Evolutionary conservation across 2,797 vertebrate genomes (phyloP).

Genomic region (Myripristis murdjan): DNA sequence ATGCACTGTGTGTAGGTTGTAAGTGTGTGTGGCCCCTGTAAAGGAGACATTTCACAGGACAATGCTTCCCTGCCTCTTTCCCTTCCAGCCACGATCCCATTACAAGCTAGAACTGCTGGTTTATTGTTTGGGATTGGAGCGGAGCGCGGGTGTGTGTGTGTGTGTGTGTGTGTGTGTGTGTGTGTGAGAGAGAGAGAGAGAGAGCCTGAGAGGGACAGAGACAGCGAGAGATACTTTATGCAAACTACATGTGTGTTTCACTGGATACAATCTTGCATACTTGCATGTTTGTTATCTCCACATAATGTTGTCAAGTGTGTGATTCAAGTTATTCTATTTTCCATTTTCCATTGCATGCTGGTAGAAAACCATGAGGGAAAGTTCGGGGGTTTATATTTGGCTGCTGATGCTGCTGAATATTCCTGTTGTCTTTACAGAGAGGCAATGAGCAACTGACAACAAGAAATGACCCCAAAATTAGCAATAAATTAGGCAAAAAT

Average conservation of each 20-base stretch:
- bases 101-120: not conserved
- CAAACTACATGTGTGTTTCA: no score
- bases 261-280: no score
- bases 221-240: not conserved
- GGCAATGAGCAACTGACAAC: no score
- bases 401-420: no score
- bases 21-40: not conserved
- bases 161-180: not conserved
- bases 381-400: no score
- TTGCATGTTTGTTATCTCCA: not conserved
- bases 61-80: not conserved
- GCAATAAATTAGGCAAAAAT: no score
- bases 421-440: no score
- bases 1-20: not conserved
- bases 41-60: not conserved
- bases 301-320: not conserved
- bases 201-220: no score
- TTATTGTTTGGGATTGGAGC: not conserved
- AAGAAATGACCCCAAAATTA: no score
- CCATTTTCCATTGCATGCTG: not conserved
- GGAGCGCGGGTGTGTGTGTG: not conserved
- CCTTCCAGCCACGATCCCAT: constrained; percentile 2
- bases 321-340: not conserved
- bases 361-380: not conserved
- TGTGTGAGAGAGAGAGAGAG: not conserved